These are phyloP conservation scores for Cheilosia scutellata DNA, from an alignment of 2,888 invertebrate species.

Conservation along the genomic window DNA sequence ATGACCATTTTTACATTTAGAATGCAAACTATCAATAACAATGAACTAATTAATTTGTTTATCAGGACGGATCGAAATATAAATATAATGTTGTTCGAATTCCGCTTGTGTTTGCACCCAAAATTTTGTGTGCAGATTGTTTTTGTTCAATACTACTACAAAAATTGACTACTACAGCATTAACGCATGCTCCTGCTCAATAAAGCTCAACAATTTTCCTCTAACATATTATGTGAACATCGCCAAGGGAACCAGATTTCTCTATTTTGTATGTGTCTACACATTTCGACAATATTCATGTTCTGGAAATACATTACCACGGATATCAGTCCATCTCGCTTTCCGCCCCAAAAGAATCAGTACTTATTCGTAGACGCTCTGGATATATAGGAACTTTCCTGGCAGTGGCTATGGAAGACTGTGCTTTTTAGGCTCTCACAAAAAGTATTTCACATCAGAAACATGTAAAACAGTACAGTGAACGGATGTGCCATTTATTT, in stretches of 20 bases:
- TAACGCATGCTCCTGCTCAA: slow-evolving; percentile 41
- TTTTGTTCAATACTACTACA: not conserved
- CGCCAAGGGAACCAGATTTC: not conserved
- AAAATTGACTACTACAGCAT: slow-evolving; percentile 53
- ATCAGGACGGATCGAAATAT: no score
- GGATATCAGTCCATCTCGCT: slow-evolving; percentile 12
- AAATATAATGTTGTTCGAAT: no score
- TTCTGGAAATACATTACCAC: slow-evolving; percentile 4
- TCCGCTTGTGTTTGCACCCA: no score
- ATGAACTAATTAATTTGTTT: no score
- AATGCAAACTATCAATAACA: no score
- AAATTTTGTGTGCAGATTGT: not conserved
- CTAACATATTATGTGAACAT: slow-evolving; percentile 7
- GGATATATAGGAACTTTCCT: slow-evolving; percentile 52
- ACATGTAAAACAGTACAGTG: slow-evolving; percentile 57
- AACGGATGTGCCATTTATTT: slow-evolving; percentile 46
- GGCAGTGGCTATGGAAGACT: slow-evolving; percentile 10
- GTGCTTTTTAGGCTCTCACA: slow-evolving; percentile 43
- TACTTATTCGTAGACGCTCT: slow-evolving; percentile 14
- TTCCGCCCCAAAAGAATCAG: not conserved
- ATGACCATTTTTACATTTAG: no score
- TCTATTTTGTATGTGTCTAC: slow-evolving; percentile 1
- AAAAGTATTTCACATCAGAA: slow-evolving; percentile 55
- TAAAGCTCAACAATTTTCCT: slow-evolving; percentile 33
- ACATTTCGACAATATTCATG: slow-evolving; percentile 1